Evolutionary conservation across 2,113 vertebrate genomes (phyloP).

Genomic region (Scalopus aquaticus): DNA sequence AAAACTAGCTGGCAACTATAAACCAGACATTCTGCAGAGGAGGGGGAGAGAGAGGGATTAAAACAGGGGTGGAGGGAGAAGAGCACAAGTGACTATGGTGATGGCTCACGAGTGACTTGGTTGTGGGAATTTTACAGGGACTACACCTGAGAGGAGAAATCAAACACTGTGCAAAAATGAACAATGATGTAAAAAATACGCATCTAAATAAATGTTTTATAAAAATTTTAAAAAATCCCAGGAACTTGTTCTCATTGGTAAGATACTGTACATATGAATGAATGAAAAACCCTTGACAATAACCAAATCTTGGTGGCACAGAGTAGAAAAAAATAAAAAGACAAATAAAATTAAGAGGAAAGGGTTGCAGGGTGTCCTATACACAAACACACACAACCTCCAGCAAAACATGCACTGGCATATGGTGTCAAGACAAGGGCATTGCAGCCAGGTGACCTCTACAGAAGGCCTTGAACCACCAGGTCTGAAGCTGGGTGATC

Average conservation of each 20-base stretch:
- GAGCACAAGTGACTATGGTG: too few relatives aligned
- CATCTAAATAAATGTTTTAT: too few relatives aligned
- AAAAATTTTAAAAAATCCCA: neutral
- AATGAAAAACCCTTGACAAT: neutral
- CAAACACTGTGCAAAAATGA: too few relatives aligned
- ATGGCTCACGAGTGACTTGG: too few relatives aligned
- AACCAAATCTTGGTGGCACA: neutral
- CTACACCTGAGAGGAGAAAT: too few relatives aligned
- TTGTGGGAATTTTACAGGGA: too few relatives aligned
- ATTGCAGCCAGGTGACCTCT: neutral
- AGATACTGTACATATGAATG: neutral
- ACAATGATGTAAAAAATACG: too few relatives aligned
- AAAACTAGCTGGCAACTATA: too few relatives aligned
- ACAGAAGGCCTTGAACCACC: neutral
- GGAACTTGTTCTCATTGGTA: neutral
- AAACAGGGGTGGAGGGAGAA: too few relatives aligned
- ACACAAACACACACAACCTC: neutral
- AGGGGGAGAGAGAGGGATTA: too few relatives aligned
- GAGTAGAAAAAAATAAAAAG: neutral
- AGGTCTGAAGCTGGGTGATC: neutral
- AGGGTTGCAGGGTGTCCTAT: neutral
- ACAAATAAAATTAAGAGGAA: neutral
- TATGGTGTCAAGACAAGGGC: neutral
- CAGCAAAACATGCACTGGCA: neutral
- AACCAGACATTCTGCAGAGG: too few relatives aligned